Percentiles rank a stretch among this genome's conserved stretches.
These are phyloP conservation scores for Lordiphosa clarofinis DNA, from an alignment of 1,140 invertebrate species.

Conservation along the genomic window DNA sequence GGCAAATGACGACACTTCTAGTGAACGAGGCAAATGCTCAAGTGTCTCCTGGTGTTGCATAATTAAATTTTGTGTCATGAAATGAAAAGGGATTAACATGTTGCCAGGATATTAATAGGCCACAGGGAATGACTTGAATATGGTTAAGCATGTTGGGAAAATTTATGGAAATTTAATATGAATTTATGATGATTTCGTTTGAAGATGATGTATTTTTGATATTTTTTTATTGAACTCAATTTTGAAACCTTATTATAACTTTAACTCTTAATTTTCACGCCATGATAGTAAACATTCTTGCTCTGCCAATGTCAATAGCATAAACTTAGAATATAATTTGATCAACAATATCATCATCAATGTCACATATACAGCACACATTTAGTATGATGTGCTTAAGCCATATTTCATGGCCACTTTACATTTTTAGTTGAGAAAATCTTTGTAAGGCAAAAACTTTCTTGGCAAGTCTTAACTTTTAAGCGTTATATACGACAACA, in stretches of 20 bases:
- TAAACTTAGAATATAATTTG: no score
- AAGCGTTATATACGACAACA: slow-evolving; percentile 41
- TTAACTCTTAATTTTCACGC: no score
- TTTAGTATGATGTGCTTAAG: background rate
- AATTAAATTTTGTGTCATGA: slow-evolving; percentile 32
- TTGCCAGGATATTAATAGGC: slow-evolving; percentile 33
- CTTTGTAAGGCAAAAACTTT: slow-evolving; percentile 11
- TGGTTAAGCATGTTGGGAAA: slow-evolving; percentile 10
- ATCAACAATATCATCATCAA: no score
- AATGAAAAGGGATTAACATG: slow-evolving; percentile 40
- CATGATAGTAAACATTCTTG: no score
- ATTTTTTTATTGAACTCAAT: no score
- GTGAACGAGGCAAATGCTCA: slow-evolving; percentile 27
- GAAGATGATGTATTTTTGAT: no score
- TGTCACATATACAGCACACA: no score
- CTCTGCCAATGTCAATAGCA: no score
- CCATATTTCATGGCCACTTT: slow-evolving; percentile 29
- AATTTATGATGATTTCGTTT: no score
- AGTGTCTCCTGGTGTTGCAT: slow-evolving; percentile 24
- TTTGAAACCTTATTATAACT: no score
- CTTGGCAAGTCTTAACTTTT: slow-evolving; percentile 27
- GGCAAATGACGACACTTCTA: slow-evolving; percentile 49
- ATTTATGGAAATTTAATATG: slow-evolving; percentile 2
- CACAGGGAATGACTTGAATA: background rate
- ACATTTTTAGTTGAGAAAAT: slow-evolving; percentile 15